phyloP scores from a whole-genome alignment of 2,888 invertebrate genomes.

The Siphonodentalium dalli region DNA sequence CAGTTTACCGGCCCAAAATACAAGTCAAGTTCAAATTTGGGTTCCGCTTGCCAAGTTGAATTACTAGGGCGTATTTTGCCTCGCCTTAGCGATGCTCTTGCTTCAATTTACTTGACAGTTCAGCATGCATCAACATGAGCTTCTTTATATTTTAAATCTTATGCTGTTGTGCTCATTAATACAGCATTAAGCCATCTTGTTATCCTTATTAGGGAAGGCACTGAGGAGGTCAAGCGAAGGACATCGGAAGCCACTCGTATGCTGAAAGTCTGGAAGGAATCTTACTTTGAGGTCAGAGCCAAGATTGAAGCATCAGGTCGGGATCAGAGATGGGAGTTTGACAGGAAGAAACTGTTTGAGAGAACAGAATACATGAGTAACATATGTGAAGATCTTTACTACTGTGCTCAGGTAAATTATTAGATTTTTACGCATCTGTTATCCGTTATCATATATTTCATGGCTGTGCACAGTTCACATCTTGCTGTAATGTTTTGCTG shows the following conservation, averaged over 20 bases:
- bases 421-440: too few species aligned
- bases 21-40: too few species aligned
- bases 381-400: slow-evolving; percentile 81
- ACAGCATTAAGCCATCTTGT: neutral
- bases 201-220: slow-evolving; percentile 39
- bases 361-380: slow-evolving; percentile 84
- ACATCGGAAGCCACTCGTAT: slow-evolving; percentile 73
- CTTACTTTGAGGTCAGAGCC: slow-evolving; percentile 80
- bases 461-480: too few species aligned
- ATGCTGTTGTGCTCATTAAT: neutral
- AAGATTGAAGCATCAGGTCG: slow-evolving; percentile 86
- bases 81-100: neutral
- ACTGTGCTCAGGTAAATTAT: slow-evolving; percentile 74
- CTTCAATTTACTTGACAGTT: neutral
- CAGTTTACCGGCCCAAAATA: too few species aligned
- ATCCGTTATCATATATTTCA: too few species aligned
- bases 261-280: slow-evolving; percentile 77
- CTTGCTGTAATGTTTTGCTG: too few species aligned
- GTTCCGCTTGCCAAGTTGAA: too few species aligned
- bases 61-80: too few species aligned
- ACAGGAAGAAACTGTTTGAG: slow-evolving; percentile 80
- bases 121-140: neutral
- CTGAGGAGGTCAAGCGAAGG: slow-evolving; percentile 68
- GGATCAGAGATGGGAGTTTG: slow-evolving; percentile 90
- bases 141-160: neutral